These are phyloP conservation scores for Eriocheir sinensis DNA, from an alignment of 1,140 invertebrate species.

Conservation along the genomic window DNA sequence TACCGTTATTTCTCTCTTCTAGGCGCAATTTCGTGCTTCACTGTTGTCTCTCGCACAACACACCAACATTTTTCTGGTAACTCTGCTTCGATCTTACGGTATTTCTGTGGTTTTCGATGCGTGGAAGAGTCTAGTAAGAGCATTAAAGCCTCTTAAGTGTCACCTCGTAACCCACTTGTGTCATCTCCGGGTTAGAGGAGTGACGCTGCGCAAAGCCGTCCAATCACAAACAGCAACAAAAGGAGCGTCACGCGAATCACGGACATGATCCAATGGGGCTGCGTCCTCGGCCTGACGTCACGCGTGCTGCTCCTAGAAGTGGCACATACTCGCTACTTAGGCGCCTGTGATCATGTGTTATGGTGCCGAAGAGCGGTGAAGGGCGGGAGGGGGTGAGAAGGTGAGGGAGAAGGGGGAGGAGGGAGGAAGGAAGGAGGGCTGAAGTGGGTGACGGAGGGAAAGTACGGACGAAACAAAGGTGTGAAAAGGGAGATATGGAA, in stretches of 20 bases:
- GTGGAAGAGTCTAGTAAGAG: too few species aligned
- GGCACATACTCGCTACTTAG: not conserved
- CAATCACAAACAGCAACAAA: not conserved
- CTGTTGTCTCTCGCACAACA: too few species aligned
- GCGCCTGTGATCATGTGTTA: not conserved
- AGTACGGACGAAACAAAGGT: constrained; percentile 31
- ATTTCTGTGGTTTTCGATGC: too few species aligned
- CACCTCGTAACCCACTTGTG: constrained; percentile 29
- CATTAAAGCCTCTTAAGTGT: not conserved
- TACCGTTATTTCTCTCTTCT: not conserved
- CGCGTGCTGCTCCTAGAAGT: not conserved
- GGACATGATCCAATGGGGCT: constrained; percentile 1
- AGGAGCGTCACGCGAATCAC: not conserved
- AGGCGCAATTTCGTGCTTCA: too few species aligned
- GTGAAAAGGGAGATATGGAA: constrained; percentile 7
- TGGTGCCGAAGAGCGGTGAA: not conserved
- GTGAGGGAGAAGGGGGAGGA: constrained; percentile 41
- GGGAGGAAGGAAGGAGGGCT: not conserved
- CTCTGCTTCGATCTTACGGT: too few species aligned
- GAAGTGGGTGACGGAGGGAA: not conserved
- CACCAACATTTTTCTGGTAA: too few species aligned
- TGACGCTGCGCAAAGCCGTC: not conserved
- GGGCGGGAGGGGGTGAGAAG: constrained; percentile 53
- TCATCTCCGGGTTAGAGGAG: not conserved
- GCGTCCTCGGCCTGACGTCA: not conserved